Conservation (phyloP, 2,113 vertebrate genomes). For the Reinhardtius hippoglossoides region DNA sequence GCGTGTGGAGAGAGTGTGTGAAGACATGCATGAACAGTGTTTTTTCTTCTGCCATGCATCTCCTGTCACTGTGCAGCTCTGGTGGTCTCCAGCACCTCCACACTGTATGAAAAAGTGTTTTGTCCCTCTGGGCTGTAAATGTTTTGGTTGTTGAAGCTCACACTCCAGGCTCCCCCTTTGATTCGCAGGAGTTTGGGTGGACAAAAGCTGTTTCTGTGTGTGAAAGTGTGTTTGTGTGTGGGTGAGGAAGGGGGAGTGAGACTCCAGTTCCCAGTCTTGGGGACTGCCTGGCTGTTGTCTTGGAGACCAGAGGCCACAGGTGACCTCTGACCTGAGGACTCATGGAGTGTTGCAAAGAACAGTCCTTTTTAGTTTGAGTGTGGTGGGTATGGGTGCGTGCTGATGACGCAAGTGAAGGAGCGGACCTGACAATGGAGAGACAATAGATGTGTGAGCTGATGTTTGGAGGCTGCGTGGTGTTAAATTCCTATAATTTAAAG, state of each 20-base stretch:
- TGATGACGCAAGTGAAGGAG: conserved; percentile 66
- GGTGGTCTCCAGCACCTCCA: conserved; percentile 44
- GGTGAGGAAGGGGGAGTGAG: not conserved
- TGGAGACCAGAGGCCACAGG: conserved; percentile 82
- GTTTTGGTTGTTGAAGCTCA: conserved; percentile 66
- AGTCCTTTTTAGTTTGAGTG: conserved; percentile 40
- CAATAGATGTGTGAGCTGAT: conserved; percentile 46
- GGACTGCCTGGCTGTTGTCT: conserved; percentile 75
- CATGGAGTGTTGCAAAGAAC: conserved; percentile 50
- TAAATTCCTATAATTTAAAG: conserved; percentile 47
- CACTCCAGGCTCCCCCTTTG: conserved; percentile 57
- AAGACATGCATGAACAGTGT: not conserved
- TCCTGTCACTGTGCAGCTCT: conserved; percentile 31
- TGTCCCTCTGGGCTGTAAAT: conserved; percentile 47
- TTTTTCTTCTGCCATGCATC: conserved; percentile 4
- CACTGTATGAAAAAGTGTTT: conserved; percentile 44
- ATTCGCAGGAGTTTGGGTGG: conserved; percentile 57
- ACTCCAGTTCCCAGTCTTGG: conserved; percentile 47
- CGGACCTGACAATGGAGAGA: conserved; percentile 46
- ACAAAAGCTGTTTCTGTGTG: conserved; percentile 72
- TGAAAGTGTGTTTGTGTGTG: conserved; percentile 26
- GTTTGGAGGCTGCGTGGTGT: conserved; percentile 34
- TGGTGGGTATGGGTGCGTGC: conserved; percentile 39
- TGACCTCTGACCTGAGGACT: conserved; percentile 78
- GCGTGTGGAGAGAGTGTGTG: not conserved